Conservation (phyloP, 1,140 invertebrate genomes). For the Steinernema feltiae region DNA sequence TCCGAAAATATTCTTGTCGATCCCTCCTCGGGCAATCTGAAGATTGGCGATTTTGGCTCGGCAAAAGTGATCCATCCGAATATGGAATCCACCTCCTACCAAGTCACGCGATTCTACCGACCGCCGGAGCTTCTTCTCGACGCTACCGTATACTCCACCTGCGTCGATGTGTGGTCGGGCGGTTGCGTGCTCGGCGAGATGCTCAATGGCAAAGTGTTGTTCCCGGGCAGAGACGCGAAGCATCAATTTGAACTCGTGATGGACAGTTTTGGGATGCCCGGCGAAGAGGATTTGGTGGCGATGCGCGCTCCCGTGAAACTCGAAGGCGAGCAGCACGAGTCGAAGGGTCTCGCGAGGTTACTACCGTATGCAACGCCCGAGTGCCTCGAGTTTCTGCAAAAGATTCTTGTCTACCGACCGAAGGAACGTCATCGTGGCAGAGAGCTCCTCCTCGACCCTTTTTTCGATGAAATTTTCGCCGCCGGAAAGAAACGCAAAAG, state of each 20-base stretch:
- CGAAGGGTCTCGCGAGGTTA: constrained; percentile 11
- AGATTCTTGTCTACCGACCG: constrained; percentile 35
- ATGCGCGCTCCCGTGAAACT: constrained; percentile 28
- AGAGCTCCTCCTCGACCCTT: constrained; percentile 31
- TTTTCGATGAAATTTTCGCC: constrained; percentile 30
- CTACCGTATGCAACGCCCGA: constrained; percentile 33
- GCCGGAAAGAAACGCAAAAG: not conserved
- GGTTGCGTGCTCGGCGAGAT: constrained; percentile 97
- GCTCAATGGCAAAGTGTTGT: constrained; percentile 80
- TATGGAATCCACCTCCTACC: constrained; percentile 33
- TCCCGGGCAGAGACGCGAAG: constrained; percentile 94
- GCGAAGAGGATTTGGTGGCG: constrained; percentile 57
- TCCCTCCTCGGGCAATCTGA: constrained; percentile 33
- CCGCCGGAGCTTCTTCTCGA: constrained; percentile 43
- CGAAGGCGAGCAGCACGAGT: constrained; percentile 7
- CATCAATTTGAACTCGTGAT: constrained; percentile 98
- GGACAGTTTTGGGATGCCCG: constrained; percentile 91
- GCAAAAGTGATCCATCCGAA: constrained; percentile 38
- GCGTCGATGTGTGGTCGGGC: constrained; percentile 87
- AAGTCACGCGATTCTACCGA: constrained; percentile 46
- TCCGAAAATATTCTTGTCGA: constrained; percentile 47
- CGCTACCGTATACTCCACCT: constrained; percentile 21
- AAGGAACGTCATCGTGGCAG: constrained; percentile 20
- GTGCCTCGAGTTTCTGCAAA: constrained; percentile 18
- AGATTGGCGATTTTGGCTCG: constrained; percentile 49